phyloP scores from a whole-genome alignment of 2,113 vertebrate species.

The Pelmatolapia mariae region DNA sequence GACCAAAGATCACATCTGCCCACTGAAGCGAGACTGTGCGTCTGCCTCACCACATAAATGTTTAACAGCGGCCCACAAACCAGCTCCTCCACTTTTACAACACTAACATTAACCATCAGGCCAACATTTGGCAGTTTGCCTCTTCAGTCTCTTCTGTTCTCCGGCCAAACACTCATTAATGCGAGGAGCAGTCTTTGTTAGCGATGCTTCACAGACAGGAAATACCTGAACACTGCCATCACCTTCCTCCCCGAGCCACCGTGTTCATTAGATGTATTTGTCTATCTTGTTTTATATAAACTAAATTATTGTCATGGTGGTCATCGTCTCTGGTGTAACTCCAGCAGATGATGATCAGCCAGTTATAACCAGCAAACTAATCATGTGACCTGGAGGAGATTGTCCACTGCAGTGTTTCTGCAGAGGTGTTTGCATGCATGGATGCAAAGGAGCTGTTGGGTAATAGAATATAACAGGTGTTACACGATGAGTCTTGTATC shows the following conservation, averaged over 20 bases:
- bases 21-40: not conserved
- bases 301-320: not conserved
- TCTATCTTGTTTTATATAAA: not conserved
- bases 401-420: not conserved
- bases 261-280: not conserved
- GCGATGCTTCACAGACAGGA: not conserved
- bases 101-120: not conserved
- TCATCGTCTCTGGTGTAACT: accelerated
- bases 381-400: not conserved
- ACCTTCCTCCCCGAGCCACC: not conserved
- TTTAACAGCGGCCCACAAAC: not conserved
- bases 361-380: accelerated
- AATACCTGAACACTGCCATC: accelerated
- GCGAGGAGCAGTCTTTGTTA: not conserved
- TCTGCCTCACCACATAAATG: not conserved
- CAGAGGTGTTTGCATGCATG: not conserved
- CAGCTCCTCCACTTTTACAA: not conserved
- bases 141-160: not conserved
- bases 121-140: not conserved
- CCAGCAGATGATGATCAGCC: not conserved
- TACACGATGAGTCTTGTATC: accelerated
- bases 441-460: not conserved
- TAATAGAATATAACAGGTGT: not conserved
- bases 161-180: accelerated
- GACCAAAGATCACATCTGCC: not conserved